Evolutionary conservation across 1,140 invertebrate genomes (phyloP).

Genomic region (Ctenoplectra terminalis): DNA sequence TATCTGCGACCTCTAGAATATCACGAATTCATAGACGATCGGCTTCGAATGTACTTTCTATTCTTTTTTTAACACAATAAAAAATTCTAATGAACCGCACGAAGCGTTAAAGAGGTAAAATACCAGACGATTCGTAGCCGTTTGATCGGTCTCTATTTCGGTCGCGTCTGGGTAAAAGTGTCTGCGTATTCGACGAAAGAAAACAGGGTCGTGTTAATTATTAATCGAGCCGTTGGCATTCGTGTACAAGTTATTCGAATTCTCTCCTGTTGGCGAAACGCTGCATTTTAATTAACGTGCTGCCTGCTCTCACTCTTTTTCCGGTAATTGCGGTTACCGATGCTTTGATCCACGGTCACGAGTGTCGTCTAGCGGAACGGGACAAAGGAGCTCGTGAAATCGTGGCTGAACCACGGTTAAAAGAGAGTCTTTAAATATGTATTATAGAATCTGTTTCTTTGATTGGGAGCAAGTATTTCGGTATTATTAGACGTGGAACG

Average conservation of each 20-base stretch:
- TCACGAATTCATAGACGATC: too few species aligned
- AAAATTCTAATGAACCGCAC: too few species aligned
- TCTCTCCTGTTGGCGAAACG: not conserved
- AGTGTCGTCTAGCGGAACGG: slow-evolving; percentile 4
- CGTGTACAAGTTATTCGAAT: slow-evolving; percentile 1
- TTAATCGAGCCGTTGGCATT: slow-evolving; percentile 3
- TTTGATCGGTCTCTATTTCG: slow-evolving; percentile 12
- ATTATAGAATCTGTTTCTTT: not conserved
- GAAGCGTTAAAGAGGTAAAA: not conserved
- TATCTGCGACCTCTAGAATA: too few species aligned
- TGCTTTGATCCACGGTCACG: not conserved
- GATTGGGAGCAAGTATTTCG: too few species aligned
- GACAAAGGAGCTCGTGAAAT: slow-evolving; percentile 19
- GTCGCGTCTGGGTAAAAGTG: slow-evolving; percentile 13
- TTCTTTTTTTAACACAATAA: too few species aligned
- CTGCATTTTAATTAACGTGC: slow-evolving; percentile 28
- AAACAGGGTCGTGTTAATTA: slow-evolving; percentile 25
- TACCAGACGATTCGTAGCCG: not conserved
- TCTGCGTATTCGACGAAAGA: not conserved
- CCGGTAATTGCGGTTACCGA: slow-evolving; percentile 28
- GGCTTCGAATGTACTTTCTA: too few species aligned
- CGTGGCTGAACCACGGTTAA: not conserved
- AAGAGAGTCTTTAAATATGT: not conserved
- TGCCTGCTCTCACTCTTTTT: not conserved
- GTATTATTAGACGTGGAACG: too few species aligned